Evolutionary conservation across 2,113 vertebrate species (phyloP), one percentile per base, ranked within the genome.

Genomic region (Saimiri boliviensis): DNA sequence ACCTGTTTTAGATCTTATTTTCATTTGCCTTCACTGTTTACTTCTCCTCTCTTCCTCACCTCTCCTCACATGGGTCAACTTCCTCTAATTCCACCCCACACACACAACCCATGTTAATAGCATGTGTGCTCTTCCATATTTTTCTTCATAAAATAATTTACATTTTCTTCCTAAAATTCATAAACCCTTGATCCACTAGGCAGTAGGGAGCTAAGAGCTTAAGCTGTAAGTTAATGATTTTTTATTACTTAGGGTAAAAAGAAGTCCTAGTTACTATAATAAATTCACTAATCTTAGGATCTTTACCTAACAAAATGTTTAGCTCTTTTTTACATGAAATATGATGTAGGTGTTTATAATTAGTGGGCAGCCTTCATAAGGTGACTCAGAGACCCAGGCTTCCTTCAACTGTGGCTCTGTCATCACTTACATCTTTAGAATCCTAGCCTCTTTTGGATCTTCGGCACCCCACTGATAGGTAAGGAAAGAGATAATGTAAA

Each of bases 81-180:
- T 56, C 45, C 30, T 89, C 66, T 71, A 89, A 93, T 73, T 85
- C 32, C 1, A 49, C 58, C 13, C 66, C 49, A 0, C 13, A 54
- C 54, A 76, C 12, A 91, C 30, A 90, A 91, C 20, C 35, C 37
- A 47, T 9, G 4, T 82, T 76, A 56, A 87, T 35, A 73, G 13
- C 32, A 32, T 47, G 7, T 19, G 17, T 42, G 7, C 30, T 3
- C 11, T 91, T 49, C 37, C n/a, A 52, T 54, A 68, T 35, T 81
- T 86, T 82, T 93, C n/a, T 58, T 94, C 27, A 73, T 37, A 90
- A 86, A 81, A 91, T 20, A 96, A n/a, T 7, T 80, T 90, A 73
- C 27, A 40, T 76, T 94, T 93, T 71, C 79, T 56, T 74, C 27
- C 56, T 81, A 45, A 76, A 94, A 81, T 16, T 76, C 25, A 58